Evolutionary conservation across 1,140 invertebrate genomes (phyloP), one percentile per base, ranked within the genome.

Genomic region (Laupala kohalensis): DNA sequence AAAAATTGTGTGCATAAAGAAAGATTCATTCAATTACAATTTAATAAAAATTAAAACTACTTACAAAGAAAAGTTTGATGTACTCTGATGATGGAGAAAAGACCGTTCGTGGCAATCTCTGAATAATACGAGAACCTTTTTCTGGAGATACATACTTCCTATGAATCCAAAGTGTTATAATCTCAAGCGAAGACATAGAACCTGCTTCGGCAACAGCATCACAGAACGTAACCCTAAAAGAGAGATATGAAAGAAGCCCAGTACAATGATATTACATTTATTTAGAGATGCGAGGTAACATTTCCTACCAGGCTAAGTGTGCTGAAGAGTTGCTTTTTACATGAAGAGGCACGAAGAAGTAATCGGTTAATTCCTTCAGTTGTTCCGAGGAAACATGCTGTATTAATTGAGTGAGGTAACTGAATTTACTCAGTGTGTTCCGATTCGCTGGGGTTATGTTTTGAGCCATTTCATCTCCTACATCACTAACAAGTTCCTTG

Each of bases 171-270:
- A 84, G 73, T 74, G 83, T 83, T 26, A 90, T 83, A 70, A 80
- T 79, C n/a, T 84, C 68, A 67, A 90, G 83, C 63, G 87, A 86
- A 6, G 89, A 87, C 62, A 84, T 82, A 15, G 88, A 90, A 71
- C 89, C 90, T 29, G 84, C 81, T 78, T 88, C 83, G 9, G 84
- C 79, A 5, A 90, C 81, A 28, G 86, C 86, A 75, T 90, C 87
- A 64, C 86, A 84, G 78, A 83, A 88, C 13, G 85, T 80, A 73
- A 77, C 79, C 85, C 86, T 86, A 72, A 81, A 78, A 37, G 73
- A n/a, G n/a, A n/a, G n/a, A n/a, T n/a, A n/a, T n/a, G n/a, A n/a
- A n/a, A n/a, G n/a, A n/a, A n/a, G n/a, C n/a, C n/a, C n/a, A n/a
- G n/a, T n/a, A n/a, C n/a, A n/a, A n/a, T n/a, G n/a, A n/a, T n/a